Evolutionary conservation across 2,113 vertebrate species (phyloP).

Genomic region (Abramis brama): DNA sequence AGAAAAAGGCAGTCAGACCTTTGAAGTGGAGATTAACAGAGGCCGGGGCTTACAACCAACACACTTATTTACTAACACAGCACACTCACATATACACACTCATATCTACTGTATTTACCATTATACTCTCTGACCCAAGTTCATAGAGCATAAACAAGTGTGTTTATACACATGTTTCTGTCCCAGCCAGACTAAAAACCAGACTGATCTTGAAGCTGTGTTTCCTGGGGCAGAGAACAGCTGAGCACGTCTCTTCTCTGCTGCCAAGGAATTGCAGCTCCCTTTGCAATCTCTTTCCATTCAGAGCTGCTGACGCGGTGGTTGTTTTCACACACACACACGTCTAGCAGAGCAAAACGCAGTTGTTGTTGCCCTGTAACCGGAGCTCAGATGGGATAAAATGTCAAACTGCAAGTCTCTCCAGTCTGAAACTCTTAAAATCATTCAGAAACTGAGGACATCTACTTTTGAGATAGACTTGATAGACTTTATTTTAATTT

Average conservation of each 20-base stretch:
- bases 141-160: constrained; percentile 3
- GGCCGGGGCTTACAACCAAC: constrained; percentile 55
- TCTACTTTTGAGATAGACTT: too few relatives aligned
- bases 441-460: not conserved
- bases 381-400: constrained; percentile 34
- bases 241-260: constrained; percentile 38
- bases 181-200: not conserved
- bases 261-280: constrained; percentile 39
- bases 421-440: not conserved
- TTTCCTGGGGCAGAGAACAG: constrained; percentile 38
- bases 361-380: constrained; percentile 43
- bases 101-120: constrained; percentile 17
- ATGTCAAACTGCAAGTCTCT: constrained; percentile 8
- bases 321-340: constrained; percentile 19
- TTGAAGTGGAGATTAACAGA: constrained; percentile 60
- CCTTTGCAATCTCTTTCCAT: constrained; percentile 42
- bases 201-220: constrained; percentile 28
- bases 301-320: constrained; percentile 36
- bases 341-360: constrained; percentile 11
- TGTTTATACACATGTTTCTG: constrained; percentile 14
- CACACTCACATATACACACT: constrained; percentile 12
- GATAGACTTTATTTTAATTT: not conserved
- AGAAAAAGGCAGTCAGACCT: constrained; percentile 26
- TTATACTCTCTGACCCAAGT: not conserved
- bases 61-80: constrained; percentile 28